Base-by-base conservation (phyloP, 23 tunicate genomes). In the Halocynthia roretzi region DNA sequence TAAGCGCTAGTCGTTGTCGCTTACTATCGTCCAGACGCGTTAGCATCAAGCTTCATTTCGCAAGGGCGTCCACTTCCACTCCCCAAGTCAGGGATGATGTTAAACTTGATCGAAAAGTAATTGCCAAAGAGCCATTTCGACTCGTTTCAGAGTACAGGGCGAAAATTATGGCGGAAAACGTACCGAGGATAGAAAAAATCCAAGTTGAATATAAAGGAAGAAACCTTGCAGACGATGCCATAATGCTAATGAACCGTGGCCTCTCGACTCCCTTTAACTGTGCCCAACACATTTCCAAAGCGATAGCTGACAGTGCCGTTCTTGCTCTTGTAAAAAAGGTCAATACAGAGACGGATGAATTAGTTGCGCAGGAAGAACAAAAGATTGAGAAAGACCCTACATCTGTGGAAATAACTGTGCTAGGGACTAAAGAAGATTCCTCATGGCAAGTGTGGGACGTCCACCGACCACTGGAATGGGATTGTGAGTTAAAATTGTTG, bases 231-330 rank as follows among this genome's bases (percentile, higher is more conserved):
- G 90, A 90, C 67, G 82, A 67, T 73, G 97, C 97, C 55, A 71
- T 77, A 7, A 81, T 90, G 90, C 85, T 70, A 44, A 90, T 90
- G 97, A 90, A 90, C 70, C 81, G 81, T 66, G 66, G 75, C 61
- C 54, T 90, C 44, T 90, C 97, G 23, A 90, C 97, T 48, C 97
- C 97, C 7, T 71, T 81, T 50, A 83, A 90, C 54, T 90, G 97
- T 85, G 97, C 97, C 65, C 58, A 52, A 81, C 85, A 88, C 56
- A 79, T 88, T 21, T 79, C 87, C 40, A 77, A 67, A 40, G 64
- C 61, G 22, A 64, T 82, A 52, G 87, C 86, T 6, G 76, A 82
- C 17, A 50, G 77, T 14, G 52, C 83, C 54, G 95, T 88, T 8
- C 53, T 88, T 22, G 95, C 95, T 5, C 52, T 88, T 6, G 84